Base-by-base conservation (phyloP, 2,888 invertebrate genomes). In the Perizoma flavofasciatum region DNA sequence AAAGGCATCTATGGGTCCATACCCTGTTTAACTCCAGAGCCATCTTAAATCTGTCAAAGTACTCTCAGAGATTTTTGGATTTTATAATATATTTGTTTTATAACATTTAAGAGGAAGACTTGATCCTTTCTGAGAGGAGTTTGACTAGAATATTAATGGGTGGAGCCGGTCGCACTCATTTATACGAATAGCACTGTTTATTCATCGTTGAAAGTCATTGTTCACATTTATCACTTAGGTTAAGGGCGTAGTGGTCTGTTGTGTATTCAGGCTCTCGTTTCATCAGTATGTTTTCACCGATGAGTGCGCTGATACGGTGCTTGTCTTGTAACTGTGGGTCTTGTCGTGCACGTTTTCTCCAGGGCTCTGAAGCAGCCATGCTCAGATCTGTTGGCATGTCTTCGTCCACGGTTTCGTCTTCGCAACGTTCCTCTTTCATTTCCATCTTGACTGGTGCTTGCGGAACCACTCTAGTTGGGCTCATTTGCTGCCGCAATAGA, bases 401-500 rank as follows among this genome's bases (percentile, higher is more conserved):
- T 67, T 95, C 95, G 62, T 93, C 94, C 57, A 91, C 93, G 39
- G 90, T 88, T 55, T 92, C 92, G 7, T 92, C 88, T 71, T 91
- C 88, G 70, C 90, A 88, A 62, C 88, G 86, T 72, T 87, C 88
- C 74, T 93, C 92, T 69, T 91, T 88, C 82, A 89, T 88, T 77
- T 92, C 92, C 34, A 91, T 85, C 71, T 93, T 92, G 0, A 91
- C 84, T 0, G 83, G 73, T 5, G 87, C 75, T 66, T 87, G 89
- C 43, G 85, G 81, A 8, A 84, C 78, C 32, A 89, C 89, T 59
- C 93, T 86, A n/a, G 94, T 93, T 67, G 94, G 94, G 72, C 94
- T 94, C 95, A 95, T 95, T 84, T 95, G 96, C 83, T 97, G 97
- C 50, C 97, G 93, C 70, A 98, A 88, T 63, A 97, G 89, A 6